A percentile compares a stretch with the other conserved stretches of the same genome.
Conservation (phyloP, 2,888 invertebrate genomes). For the Harpagoxenus sublaevis region DNA sequence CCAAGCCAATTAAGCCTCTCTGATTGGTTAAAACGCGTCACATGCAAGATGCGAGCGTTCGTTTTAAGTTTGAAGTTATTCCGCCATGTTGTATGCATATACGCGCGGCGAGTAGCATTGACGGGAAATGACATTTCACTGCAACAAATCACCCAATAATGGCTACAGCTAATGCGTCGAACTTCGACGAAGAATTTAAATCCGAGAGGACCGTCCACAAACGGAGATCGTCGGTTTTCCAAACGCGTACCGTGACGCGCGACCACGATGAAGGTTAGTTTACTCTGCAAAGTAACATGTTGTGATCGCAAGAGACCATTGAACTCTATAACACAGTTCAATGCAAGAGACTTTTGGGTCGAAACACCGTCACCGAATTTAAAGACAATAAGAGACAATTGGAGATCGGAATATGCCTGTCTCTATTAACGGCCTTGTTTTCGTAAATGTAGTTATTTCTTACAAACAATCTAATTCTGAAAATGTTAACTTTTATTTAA, state of each 20-base stretch:
- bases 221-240: constrained; percentile 77
- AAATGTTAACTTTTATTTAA: background rate
- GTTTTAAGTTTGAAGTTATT: constrained; percentile 20
- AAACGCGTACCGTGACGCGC: constrained; percentile 55
- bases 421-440: background rate
- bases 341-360: background rate
- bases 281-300: background rate
- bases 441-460: background rate
- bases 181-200: constrained; percentile 34
- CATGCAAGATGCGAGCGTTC: background rate
- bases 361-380: background rate
- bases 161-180: constrained; percentile 29
- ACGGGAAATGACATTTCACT: background rate
- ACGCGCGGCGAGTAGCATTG: no score
- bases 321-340: no score
- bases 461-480: constrained; percentile 1
- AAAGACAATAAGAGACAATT: background rate
- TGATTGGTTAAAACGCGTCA: background rate
- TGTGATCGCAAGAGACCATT: background rate
- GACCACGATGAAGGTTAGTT: constrained; percentile 63
- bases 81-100: background rate
- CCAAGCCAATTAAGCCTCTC: background rate
- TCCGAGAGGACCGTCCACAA: constrained; percentile 60
- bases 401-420: no score
- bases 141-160: constrained; percentile 40